phyloP scores from a whole-genome alignment of 2,888 invertebrate genomes.

The Lithophane socia region DNA sequence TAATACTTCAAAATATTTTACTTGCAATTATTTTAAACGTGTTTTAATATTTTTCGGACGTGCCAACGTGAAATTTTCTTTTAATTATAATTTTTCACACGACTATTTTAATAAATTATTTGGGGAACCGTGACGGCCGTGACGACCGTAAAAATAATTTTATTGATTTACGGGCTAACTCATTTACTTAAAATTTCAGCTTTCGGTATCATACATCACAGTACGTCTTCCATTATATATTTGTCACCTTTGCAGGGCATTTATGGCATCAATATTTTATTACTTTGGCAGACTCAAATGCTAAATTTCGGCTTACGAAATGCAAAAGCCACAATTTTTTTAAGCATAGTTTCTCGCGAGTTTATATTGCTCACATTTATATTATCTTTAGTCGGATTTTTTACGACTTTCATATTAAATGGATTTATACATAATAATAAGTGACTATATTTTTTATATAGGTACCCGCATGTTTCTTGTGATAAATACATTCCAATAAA shows the following conservation, averaged over 20 bases:
- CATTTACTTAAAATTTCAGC: not conserved
- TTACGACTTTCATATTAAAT: too few species aligned
- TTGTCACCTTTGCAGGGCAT: not conserved
- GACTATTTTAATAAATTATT: not conserved
- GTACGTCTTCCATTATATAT: not conserved
- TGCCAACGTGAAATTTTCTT: not conserved
- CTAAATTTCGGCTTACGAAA: not conserved
- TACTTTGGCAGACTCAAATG: not conserved
- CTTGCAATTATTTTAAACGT: not conserved
- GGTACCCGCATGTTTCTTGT: not conserved
- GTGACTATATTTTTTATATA: too few species aligned
- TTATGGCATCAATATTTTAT: not conserved
- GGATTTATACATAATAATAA: too few species aligned
- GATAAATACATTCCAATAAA: not conserved
- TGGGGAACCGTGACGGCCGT: too few species aligned
- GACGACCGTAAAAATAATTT: not conserved
- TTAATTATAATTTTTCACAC: not conserved
- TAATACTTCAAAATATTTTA: not conserved
- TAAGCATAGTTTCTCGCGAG: not conserved
- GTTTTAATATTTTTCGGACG: not conserved
- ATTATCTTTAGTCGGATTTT: not conserved
- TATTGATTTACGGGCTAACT: conserved; percentile 13
- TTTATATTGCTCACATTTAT: too few species aligned
- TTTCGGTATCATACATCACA: not conserved
- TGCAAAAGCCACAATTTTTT: not conserved